Conservation (phyloP, 92 coral and sea anemone species). For the Actinernus sp. region DNA sequence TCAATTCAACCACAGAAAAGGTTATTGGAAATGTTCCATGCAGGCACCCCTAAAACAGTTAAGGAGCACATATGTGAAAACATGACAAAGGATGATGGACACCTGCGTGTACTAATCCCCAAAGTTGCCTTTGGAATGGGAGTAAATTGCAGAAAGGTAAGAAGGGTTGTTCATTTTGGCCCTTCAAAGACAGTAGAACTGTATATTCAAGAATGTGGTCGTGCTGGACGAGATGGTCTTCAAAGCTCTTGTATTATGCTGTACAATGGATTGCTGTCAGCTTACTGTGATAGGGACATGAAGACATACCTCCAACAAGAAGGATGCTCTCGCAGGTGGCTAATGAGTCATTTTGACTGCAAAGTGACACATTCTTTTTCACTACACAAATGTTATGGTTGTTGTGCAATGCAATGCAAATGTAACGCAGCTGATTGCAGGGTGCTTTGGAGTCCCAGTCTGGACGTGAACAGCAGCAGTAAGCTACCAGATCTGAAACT, state of each 20-base stretch:
- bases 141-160: slow-evolving; percentile 23
- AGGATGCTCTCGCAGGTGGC: slow-evolving; percentile 2
- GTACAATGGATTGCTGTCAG: background rate
- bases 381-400: slow-evolving; percentile 8
- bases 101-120: slow-evolving; percentile 47
- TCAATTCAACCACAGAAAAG: slow-evolving; percentile 37
- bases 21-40: slow-evolving; percentile 83
- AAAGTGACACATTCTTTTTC: no score
- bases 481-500: no score
- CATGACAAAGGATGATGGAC: slow-evolving; percentile 51
- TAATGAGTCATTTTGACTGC: slow-evolving; percentile 27
- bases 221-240: slow-evolving; percentile 22
- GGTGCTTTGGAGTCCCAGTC: background rate
- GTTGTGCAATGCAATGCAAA: background rate
- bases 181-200: slow-evolving; percentile 37
- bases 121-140: slow-evolving; percentile 65
- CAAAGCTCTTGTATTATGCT: slow-evolving; percentile 9
- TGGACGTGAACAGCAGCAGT: no score
- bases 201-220: slow-evolving; percentile 52
- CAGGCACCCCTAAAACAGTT: slow-evolving; percentile 64
- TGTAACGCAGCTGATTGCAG: background rate
- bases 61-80: slow-evolving; percentile 48
- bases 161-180: slow-evolving; percentile 47
- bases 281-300: background rate
- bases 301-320: slow-evolving; percentile 1